Base-by-base conservation (phyloP, 2,797 vertebrate species). In the Chaenodraco wilsoni region DNA sequence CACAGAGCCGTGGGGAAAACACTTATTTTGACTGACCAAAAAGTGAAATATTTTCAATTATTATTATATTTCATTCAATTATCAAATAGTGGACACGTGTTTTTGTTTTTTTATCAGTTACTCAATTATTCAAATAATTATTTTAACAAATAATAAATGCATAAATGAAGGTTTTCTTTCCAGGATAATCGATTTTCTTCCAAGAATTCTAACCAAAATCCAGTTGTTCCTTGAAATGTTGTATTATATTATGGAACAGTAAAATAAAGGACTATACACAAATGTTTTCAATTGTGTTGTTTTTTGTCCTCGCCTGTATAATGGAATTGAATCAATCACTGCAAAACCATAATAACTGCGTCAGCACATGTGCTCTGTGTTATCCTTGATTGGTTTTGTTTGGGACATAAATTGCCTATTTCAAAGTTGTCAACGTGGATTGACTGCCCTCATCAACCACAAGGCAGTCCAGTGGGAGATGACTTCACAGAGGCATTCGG, bases 401-500 rank as follows among this genome's bases (percentile, higher is more conserved):
- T 15, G 17, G 31, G 65, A 69, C 51, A 79, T 71, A 66, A 84
- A 82, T 75, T 82, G 72, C 65, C 45, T 70, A 46, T 71, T 76
- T 61, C 55, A 60, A 84, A 69, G 41, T 44, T 66, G 82, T 76
- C 73, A 65, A n/a, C 50, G 11, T 51, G 56, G 56, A 84, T 76
- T 2, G 23, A 65, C 56, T 51, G 69, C 61, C 69, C 57, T 31
- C 57, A 66, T 79, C 59, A 58, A 56, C 75, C 41, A 31, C 46
- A 21, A 14, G 56, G 49, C 76, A 63, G 63, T 74, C 80, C 50
- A 0, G 27, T 31, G 82, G 79, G 79, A 86, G 80, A 81, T 78
- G 84, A 88, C 80, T 79, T 17, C 48, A 82, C 78, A 62, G 40
- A 62, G 57, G 69, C 59, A 52, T 49, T 81, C 12, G 40, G 72